Evolutionary conservation across 2,113 vertebrate genomes (phyloP).

Genomic region (Toxotes chatareus): DNA sequence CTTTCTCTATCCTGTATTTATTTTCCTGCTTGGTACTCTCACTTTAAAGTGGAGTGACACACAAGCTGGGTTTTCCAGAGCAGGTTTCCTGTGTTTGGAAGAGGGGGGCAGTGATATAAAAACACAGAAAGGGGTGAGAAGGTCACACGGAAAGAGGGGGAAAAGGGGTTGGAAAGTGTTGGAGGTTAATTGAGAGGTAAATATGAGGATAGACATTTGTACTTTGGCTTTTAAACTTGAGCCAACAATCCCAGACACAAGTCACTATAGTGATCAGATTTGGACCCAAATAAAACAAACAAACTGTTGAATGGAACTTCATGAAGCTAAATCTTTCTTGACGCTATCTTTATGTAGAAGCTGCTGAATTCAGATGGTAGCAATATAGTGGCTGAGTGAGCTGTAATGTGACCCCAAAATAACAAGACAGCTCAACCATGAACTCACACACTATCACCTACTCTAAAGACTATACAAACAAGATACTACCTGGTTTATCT

Average conservation of each 20-base stretch:
- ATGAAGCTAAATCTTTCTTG: constrained; percentile 17
- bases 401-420: constrained; percentile 70
- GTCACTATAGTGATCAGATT: constrained; percentile 2
- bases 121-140: constrained; percentile 68
- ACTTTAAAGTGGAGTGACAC: constrained; percentile 74
- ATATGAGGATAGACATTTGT: constrained; percentile 42
- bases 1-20: constrained; percentile 70
- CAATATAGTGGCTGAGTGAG: constrained; percentile 6
- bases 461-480: constrained; percentile 74
- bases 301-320: constrained; percentile 35
- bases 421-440: constrained; percentile 55
- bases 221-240: constrained; percentile 42
- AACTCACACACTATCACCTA: constrained; percentile 69
- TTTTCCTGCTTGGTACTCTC: constrained; percentile 73
- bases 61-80: constrained; percentile 69
- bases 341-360: constrained; percentile 2
- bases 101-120: constrained; percentile 62
- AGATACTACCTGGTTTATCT: constrained; percentile 68
- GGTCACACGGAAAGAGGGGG: constrained; percentile 59
- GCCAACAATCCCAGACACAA: constrained; percentile 2
- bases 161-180: constrained; percentile 53
- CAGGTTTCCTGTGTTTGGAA: constrained; percentile 77
- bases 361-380: constrained; percentile 9
- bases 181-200: constrained; percentile 67
- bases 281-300: constrained; percentile 29